Evolutionary conservation across 2,888 invertebrate species (phyloP).

Genomic region (Stenolophus ochropezus): DNA sequence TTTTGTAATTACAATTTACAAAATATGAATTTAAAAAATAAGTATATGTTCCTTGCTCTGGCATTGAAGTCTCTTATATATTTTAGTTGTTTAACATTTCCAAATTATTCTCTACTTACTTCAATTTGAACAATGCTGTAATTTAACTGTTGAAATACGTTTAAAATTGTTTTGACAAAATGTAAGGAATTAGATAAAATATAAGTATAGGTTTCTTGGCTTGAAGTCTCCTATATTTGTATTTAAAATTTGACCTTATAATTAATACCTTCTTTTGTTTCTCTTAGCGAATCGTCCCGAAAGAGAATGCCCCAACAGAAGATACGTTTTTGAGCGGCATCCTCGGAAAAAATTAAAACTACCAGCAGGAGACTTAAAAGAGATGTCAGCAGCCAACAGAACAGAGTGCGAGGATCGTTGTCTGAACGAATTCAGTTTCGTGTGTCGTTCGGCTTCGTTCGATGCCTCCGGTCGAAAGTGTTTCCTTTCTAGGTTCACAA

Average conservation of each 20-base stretch:
- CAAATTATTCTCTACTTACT: neutral
- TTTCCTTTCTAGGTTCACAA: conserved; percentile 86
- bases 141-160: neutral
- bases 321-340: conserved; percentile 92
- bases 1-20: too few species aligned
- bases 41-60: neutral
- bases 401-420: conserved; percentile 94
- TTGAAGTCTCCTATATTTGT: too few species aligned
- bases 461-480: conserved; percentile 87
- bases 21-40: neutral
- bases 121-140: neutral
- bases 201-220: too few species aligned
- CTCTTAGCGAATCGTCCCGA: conserved; percentile 87
- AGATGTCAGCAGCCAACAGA: conserved; percentile 88
- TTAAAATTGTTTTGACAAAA: neutral
- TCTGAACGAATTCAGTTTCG: conserved; percentile 90
- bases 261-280: neutral
- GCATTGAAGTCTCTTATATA: neutral
- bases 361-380: conserved; percentile 87
- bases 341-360: conserved; percentile 89
- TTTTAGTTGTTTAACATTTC: neutral
- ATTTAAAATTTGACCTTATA: too few species aligned
- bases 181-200: too few species aligned
- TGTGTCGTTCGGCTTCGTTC: conserved; percentile 91
- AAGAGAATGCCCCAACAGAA: conserved; percentile 90